Conservation (phyloP, 2,888 invertebrate species). For the Autographa pulchrina region DNA sequence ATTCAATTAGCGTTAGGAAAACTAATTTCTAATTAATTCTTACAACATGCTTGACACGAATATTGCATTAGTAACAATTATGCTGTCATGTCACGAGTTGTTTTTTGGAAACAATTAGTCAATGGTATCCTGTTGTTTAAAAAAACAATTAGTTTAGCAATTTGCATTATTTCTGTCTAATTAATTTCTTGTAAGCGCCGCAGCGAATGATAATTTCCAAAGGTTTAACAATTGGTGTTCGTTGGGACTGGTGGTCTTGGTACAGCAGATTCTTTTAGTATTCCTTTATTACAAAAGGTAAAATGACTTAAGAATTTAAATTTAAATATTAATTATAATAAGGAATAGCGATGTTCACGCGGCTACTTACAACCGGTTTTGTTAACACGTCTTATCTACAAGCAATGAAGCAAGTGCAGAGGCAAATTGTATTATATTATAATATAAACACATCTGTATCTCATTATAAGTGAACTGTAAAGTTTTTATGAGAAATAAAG, state of each 20-base stretch:
- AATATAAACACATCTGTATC: too few relatives aligned
- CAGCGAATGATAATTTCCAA: background rate
- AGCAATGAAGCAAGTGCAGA: too few relatives aligned
- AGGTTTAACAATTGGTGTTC: background rate
- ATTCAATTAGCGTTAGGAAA: constrained; percentile 40
- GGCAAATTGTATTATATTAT: too few relatives aligned
- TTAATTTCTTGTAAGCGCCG: background rate
- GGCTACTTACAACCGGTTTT: too few relatives aligned
- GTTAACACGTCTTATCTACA: too few relatives aligned
- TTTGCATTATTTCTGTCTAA: background rate
- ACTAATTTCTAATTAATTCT: constrained; percentile 43
- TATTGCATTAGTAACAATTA: constrained; percentile 38
- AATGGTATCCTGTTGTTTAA: constrained; percentile 31
- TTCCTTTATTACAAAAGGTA: constrained; percentile 1
- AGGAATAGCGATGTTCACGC: too few relatives aligned
- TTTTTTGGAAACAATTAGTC: constrained; percentile 12
- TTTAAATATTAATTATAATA: too few relatives aligned
- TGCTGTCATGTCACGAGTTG: constrained; percentile 37
- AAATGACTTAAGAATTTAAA: constrained; percentile 13
- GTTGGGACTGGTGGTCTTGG: background rate
- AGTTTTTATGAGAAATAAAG: too few relatives aligned
- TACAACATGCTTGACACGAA: constrained; percentile 23
- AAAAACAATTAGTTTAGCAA: constrained; percentile 6
- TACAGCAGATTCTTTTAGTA: background rate
- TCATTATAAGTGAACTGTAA: too few relatives aligned